Conservation (phyloP, 1,140 invertebrate species). For the Subanguina moxae region DNA sequence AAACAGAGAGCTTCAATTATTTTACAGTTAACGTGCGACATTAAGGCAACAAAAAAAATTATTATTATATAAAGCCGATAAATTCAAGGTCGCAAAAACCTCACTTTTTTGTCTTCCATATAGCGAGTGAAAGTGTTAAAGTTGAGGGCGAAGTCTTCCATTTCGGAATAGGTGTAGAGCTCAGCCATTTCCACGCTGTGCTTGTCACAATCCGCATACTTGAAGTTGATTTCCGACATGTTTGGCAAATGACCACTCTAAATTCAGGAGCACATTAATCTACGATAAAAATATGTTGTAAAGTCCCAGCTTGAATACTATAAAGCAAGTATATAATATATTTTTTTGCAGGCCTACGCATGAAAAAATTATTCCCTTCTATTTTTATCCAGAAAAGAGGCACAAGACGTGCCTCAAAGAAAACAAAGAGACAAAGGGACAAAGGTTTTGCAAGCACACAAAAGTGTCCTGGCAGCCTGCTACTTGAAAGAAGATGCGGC, state of each 20-base stretch:
- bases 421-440: neutral
- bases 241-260: conserved; percentile 26
- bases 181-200: conserved; percentile 50
- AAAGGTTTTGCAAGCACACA: neutral
- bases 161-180: conserved; percentile 56
- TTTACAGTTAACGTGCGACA: no score
- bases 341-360: no score
- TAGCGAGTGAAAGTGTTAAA: conserved; percentile 41
- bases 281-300: no score
- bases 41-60: no score
- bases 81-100: no score
- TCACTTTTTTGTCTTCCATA: conserved; percentile 40
- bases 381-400: conserved; percentile 11
- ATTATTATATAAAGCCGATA: no score
- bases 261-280: neutral
- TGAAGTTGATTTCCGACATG: conserved; percentile 52
- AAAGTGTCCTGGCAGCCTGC: no score
- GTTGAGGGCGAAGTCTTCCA: conserved; percentile 52
- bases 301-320: no score
- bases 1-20: no score
- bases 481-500: no score
- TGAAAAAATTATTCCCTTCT: no score
- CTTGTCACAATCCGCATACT: conserved; percentile 49
- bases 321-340: no score
- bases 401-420: neutral